Percentiles rank a stretch among this genome's conserved stretches.
Evolutionary conservation across 1,140 invertebrate genomes (phyloP).

Genomic region (Leptonema lineaticorne): DNA sequence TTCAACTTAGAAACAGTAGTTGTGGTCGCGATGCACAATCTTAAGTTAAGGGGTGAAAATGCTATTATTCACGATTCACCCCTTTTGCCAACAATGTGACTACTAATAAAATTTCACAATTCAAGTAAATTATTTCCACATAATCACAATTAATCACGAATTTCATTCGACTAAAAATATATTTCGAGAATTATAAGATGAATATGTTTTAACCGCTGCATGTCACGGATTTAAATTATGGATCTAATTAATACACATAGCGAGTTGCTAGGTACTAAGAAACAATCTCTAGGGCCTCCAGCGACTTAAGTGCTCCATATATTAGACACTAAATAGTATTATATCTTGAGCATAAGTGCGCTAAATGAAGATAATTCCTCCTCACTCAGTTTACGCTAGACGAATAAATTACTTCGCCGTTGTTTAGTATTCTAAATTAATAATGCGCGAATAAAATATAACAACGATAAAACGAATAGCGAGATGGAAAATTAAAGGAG

Average conservation of each 20-base stretch:
- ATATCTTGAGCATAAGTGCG: slow-evolving; percentile 11
- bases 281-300: slow-evolving; percentile 23
- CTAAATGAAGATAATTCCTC: slow-evolving; percentile 27
- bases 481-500: neutral
- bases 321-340: slow-evolving; percentile 31
- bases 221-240: slow-evolving; percentile 29
- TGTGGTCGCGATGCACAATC: neutral
- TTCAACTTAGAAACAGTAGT: neutral
- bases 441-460: neutral
- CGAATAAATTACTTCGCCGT: neutral
- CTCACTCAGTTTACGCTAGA: slow-evolving; percentile 2
- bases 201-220: neutral
- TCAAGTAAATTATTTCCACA: neutral
- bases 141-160: no score
- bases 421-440: neutral
- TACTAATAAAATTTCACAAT: neutral
- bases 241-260: slow-evolving; percentile 31
- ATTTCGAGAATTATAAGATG: no score
- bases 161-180: no score
- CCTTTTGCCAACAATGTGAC: neutral
- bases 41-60: neutral
- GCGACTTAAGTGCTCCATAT: slow-evolving; percentile 30
- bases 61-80: neutral
- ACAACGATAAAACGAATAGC: neutral
- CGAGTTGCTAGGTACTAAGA: neutral